phyloP scores from a whole-genome alignment of 2,888 invertebrate species.

The Polyploca ridens region DNA sequence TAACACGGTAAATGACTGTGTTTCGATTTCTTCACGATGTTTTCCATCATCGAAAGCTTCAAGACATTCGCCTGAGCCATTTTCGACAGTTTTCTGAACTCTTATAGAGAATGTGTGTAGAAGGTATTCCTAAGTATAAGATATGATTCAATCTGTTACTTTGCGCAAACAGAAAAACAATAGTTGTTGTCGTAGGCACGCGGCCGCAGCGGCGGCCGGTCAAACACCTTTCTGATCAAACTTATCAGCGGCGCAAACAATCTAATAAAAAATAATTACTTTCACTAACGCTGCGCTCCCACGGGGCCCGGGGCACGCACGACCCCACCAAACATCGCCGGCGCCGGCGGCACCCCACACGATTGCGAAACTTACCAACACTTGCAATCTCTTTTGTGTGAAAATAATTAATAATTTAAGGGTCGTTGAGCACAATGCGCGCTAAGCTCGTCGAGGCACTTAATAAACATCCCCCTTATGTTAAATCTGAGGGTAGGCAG shows the following conservation, averaged over 20 bases:
- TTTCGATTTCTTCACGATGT: too few species aligned
- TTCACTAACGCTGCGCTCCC: background rate
- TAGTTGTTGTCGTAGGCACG: too few species aligned
- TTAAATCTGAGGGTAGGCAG: slow-evolving; percentile 27
- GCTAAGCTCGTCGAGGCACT: slow-evolving; percentile 25
- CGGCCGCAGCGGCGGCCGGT: background rate
- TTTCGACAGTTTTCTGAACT: background rate
- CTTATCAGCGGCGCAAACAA: background rate
- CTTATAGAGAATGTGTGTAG: background rate
- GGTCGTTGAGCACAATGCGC: slow-evolving; percentile 28
- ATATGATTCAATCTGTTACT: background rate
- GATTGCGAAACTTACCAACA: slow-evolving; percentile 7
- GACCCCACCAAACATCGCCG: background rate
- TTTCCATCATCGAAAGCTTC: too few species aligned
- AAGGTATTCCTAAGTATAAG: too few species aligned
- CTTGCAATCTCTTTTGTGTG: slow-evolving; percentile 25
- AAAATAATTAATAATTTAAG: slow-evolving; percentile 45
- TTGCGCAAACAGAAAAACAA: background rate
- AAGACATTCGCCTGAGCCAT: too few species aligned
- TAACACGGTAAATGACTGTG: too few species aligned
- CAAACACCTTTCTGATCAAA: slow-evolving; percentile 2
- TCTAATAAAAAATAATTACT: slow-evolving; percentile 11
- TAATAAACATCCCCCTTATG: slow-evolving; percentile 42
- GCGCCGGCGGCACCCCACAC: background rate
- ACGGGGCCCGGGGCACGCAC: background rate